Base-by-base conservation (phyloP, 2,888 invertebrate species). In the Portevinia maculata region DNA sequence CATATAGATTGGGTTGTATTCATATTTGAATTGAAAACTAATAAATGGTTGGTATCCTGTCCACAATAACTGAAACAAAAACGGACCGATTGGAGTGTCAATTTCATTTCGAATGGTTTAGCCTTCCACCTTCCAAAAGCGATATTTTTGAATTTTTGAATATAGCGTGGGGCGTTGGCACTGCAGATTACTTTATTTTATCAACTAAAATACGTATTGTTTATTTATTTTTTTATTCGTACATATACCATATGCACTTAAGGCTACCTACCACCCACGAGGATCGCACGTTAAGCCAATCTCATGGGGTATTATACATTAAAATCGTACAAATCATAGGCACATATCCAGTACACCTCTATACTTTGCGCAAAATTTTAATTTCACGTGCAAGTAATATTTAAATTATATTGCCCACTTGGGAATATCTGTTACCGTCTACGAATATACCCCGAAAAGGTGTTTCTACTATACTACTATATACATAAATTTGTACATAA, bases 21-120 rank as follows among this genome's bases (percentile, higher is more conserved):
- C 64, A 71, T 78, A 83, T 83, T 83, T 67, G 65, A 83, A 73
- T 73, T 62, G 71, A 71, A 78, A 67, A 83, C 71, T 83, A 83
- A 71, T 83, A 83, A 83, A 78, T 78, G 78, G 50, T 78, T 73
- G 78, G 41, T 78, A 73, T 83, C 41, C 46, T 71, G 67, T 76
- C 71, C 83, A 67, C 71, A 83, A 76, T 53, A 60, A 37, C 59
- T 59, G 44, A 65, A 15, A 78, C 78, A 83, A 78, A 83, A 83
- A 41, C 65, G 34, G 39, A 62, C 67, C 83, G 78, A 78, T 71
- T 83, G 71, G 67, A 67, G 65, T 78, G 52, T 78, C 76, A 78
- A 71, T 78, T 71, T 67, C 62, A 57, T 50, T 62, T 39, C 32
- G 41, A 30, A 57, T 60, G 59, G 24, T 60, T 67, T 64, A 44